Evolutionary conservation across 2,888 invertebrate species (phyloP), one percentile per base, ranked within the genome.

Genomic region (Agelastica alni): DNA sequence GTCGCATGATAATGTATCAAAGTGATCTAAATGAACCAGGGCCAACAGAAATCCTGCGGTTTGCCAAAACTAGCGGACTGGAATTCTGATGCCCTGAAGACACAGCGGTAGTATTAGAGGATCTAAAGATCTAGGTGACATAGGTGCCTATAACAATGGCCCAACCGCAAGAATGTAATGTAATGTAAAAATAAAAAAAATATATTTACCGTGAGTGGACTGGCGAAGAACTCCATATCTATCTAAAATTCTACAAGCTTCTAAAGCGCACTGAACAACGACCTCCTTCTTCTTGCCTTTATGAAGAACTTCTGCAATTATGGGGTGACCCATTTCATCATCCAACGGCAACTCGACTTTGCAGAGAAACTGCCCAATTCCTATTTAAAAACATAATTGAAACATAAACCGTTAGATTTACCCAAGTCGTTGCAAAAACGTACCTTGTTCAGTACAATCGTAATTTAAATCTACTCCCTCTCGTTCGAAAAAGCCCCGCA

Each of bases 261-360:
- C 96, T 44, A 98, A 73, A 0, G 98, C 96, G 75, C 96, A 96
- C 43, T 94, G 93, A 0, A 90, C 76, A 0, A 96, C 93, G 0
- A 93, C 91, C 66, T 97, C 97, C 72, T 94, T 96, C 75, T 96
- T 97, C 77, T 94, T 94, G 0, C 95, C 96, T 58, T 88, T 87
- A 51, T 94, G 91, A 0, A 89, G 79, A 0, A 90, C 90, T 75
- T 96, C 95, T 0, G 94, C 96, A 6, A 87, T 77, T 10, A 94
- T 80, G 0, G 89, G 83, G n/a, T 84, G 80, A 0, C 93, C 93
- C 47, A 82, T 80, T 0, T 86, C 81, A 65, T 88, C 86, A 66
- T 94, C 93, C 9, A 96, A 78, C 0, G 96, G 96, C 6, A 96
- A 74, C 68, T 86, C 85, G 0, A 88, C 85, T 55, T 93, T 84